A percentile compares a stretch with the other conserved stretches of the same genome.
phyloP scores from a whole-genome alignment of 92 coral and sea anemone species.

The Zoanthus solanderi region DNA sequence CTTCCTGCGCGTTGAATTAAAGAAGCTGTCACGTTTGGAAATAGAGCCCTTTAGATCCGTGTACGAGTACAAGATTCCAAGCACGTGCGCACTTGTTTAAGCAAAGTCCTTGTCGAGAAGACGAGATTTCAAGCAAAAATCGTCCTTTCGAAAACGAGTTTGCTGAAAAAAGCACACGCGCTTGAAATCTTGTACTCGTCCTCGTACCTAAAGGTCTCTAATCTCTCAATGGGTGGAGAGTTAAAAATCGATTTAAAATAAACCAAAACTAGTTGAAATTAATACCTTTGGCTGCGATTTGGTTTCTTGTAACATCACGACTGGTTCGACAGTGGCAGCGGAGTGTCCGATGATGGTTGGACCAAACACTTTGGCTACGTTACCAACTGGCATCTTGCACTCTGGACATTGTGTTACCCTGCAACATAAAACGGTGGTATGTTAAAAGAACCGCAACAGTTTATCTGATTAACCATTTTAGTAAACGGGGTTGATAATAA shows the following conservation, averaged over 20 bases:
- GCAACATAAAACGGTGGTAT: background rate
- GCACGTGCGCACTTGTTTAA: too few relatives aligned
- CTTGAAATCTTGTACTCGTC: too few relatives aligned
- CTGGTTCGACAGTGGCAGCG: slow-evolving; percentile 80
- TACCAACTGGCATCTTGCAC: slow-evolving; percentile 89
- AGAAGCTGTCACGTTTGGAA: too few relatives aligned
- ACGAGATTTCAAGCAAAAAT: too few relatives aligned
- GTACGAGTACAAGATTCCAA: too few relatives aligned
- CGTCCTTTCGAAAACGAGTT: too few relatives aligned
- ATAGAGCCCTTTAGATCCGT: too few relatives aligned
- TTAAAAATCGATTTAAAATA: background rate
- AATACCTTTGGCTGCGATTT: slow-evolving; percentile 80
- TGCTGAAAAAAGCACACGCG: too few relatives aligned
- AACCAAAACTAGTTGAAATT: slow-evolving; percentile 1
- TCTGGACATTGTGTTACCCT: slow-evolving; percentile 94
- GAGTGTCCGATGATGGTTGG: slow-evolving; percentile 94
- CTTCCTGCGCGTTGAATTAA: too few relatives aligned
- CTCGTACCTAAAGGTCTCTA: too few relatives aligned
- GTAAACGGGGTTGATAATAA: background rate
- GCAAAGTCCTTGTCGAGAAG: too few relatives aligned
- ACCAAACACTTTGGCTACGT: slow-evolving; percentile 93
- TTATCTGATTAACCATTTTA: background rate
- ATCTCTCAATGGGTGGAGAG: background rate
- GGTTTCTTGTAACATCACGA: slow-evolving; percentile 90
- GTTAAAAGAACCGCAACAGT: background rate